Evolutionary conservation across 2,797 vertebrate species (phyloP).

Genomic region (Xiphophorus birchmanni): DNA sequence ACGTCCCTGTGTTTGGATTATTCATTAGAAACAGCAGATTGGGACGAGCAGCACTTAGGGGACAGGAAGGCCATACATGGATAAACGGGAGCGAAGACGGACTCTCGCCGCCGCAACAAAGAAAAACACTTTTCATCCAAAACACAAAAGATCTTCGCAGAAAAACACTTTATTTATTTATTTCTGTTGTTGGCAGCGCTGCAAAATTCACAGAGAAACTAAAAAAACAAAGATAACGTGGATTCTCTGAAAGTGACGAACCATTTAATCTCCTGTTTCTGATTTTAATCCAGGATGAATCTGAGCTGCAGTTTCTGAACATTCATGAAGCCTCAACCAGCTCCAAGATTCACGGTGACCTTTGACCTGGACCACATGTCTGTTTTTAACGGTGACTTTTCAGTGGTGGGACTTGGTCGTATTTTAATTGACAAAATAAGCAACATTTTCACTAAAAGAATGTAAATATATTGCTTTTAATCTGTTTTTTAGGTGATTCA

Average conservation of each 20-base stretch:
- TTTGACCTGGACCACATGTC: background rate
- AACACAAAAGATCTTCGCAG: constrained; percentile 67
- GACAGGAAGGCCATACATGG: constrained; percentile 13
- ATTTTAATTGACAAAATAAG: too few relatives aligned
- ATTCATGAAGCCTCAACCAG: background rate
- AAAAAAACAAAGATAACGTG: constrained; percentile 20
- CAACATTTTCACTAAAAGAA: too few relatives aligned
- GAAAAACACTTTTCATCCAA: constrained; percentile 67
- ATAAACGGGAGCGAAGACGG: constrained; percentile 23
- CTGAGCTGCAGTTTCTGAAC: background rate
- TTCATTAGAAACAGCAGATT: constrained; percentile 39
- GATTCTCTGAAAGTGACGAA: constrained; percentile 3
- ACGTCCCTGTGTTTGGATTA: constrained; percentile 56
- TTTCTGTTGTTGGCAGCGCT: constrained; percentile 65
- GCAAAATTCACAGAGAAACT: constrained; percentile 57
- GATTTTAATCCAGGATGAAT: constrained; percentile 27
- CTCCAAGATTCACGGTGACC: background rate
- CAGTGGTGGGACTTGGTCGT: too few relatives aligned
- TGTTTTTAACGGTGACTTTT: background rate
- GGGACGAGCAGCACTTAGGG: constrained; percentile 18
- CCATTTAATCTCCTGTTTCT: constrained; percentile 13
- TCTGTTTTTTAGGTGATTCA: too few relatives aligned
- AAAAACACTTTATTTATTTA: constrained; percentile 45
- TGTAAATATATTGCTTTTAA: too few relatives aligned
- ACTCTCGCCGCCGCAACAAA: constrained; percentile 33